A percentile compares a stretch with the other conserved stretches of the same genome.
Conservation (phyloP, 2,888 invertebrate species). For the Stenotaenia linearis region DNA sequence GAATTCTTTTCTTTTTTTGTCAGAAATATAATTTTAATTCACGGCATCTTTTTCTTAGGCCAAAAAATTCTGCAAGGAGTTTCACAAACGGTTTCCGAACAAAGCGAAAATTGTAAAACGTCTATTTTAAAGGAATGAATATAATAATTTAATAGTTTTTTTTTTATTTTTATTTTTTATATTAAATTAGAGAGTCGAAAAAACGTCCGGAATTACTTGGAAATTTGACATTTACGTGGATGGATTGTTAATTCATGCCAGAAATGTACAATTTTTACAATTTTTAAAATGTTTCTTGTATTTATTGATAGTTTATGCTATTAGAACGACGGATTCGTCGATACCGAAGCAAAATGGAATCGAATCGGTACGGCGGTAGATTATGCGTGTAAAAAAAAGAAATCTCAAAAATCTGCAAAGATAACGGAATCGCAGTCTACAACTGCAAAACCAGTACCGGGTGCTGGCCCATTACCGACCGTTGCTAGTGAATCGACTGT, state of each 20-base stretch:
- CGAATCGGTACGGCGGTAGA: background rate
- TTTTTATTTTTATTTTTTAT: background rate
- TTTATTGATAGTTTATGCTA: background rate
- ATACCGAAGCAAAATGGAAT: background rate
- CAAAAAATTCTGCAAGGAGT: background rate
- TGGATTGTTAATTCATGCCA: background rate
- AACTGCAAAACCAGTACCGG: background rate
- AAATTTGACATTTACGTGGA: background rate
- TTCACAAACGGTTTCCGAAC: constrained; percentile 1
- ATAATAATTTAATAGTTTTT: too few species aligned
- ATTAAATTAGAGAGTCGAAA: background rate
- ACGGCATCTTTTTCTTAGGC: background rate
- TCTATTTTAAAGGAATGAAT: background rate
- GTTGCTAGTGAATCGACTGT: too few species aligned
- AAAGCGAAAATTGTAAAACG: background rate
- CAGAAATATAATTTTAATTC: too few species aligned
- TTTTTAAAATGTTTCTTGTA: background rate
- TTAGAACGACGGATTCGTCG: background rate
- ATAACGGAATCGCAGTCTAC: background rate
- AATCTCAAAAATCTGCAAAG: too few species aligned
- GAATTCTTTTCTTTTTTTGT: background rate
- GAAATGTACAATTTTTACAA: background rate
- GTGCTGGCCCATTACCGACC: background rate
- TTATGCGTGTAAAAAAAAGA: background rate
- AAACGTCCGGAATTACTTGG: background rate